Conservation (phyloP, 1,140 invertebrate genomes). For the Drosophila melanica region DNA sequence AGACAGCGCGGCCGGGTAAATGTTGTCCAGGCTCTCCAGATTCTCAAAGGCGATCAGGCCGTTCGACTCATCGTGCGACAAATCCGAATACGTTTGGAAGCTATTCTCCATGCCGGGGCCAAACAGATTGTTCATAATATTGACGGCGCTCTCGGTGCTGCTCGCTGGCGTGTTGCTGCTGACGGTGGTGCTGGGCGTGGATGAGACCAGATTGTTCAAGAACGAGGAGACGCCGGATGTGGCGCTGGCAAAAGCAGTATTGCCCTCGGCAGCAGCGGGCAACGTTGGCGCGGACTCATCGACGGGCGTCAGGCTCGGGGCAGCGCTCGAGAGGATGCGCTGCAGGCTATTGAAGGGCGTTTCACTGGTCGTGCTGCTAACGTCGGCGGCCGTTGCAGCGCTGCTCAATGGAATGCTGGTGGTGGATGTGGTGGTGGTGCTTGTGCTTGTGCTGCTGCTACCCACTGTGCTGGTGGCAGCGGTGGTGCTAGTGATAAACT, state of each 20-base stretch:
- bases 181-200: slow-evolving; percentile 50
- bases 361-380: slow-evolving; percentile 58
- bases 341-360: slow-evolving; percentile 66
- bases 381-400: slow-evolving; percentile 33
- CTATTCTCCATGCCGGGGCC: slow-evolving; percentile 83
- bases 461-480: slow-evolving; percentile 85
- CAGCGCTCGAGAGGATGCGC: slow-evolving; percentile 68
- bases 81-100: slow-evolving; percentile 78
- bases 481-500: slow-evolving; percentile 84
- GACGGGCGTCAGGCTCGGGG: slow-evolving; percentile 57
- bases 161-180: slow-evolving; percentile 76
- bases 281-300: slow-evolving; percentile 59
- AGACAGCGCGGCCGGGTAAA: slow-evolving; percentile 87
- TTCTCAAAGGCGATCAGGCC: slow-evolving; percentile 83
- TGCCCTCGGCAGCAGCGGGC: slow-evolving; percentile 42
- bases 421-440: slow-evolving; percentile 38
- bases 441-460: slow-evolving; percentile 30
- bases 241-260: slow-evolving; percentile 18
- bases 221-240: slow-evolving; percentile 58
- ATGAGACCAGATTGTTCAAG: slow-evolving; percentile 44
- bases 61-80: slow-evolving; percentile 84
- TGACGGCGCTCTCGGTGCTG: slow-evolving; percentile 84
- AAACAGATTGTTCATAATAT: slow-evolving; percentile 81
- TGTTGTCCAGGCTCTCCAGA: slow-evolving; percentile 86
- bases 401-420: slow-evolving; percentile 49